Conservation (phyloP, 2,797 vertebrate species). For the Echiichthys vipera region DNA sequence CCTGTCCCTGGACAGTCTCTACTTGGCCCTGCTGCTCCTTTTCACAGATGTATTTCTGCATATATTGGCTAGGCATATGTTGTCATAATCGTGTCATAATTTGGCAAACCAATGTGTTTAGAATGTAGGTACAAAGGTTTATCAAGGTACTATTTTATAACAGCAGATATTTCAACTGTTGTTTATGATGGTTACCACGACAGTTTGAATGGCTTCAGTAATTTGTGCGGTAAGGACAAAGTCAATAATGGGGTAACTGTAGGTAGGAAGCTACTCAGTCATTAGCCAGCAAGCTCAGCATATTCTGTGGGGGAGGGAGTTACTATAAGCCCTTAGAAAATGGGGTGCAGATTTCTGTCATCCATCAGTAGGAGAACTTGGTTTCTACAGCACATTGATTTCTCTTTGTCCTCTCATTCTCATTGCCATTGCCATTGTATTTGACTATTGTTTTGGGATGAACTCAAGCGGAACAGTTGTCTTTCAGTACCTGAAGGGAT, state of each 20-base stretch:
- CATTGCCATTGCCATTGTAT: slow-evolving; percentile 35
- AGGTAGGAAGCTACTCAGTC: no score
- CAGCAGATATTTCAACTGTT: no score
- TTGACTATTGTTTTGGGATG: slow-evolving; percentile 45
- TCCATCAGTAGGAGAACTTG: slow-evolving; percentile 3
- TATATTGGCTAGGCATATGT: neutral
- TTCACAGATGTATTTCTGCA: neutral
- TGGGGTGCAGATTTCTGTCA: neutral
- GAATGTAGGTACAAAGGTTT: neutral
- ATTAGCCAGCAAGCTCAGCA: no score
- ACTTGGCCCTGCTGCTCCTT: neutral
- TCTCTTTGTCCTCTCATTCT: slow-evolving; percentile 27
- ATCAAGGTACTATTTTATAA: no score
- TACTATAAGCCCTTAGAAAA: neutral
- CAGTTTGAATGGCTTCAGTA: no score
- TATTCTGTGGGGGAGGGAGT: no score
- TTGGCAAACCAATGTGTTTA: neutral
- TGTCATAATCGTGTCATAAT: no score
- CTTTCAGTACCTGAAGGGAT: slow-evolving; percentile 53
- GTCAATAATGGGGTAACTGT: no score
- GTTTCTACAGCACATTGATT: slow-evolving; percentile 31
- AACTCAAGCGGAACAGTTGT: slow-evolving; percentile 22
- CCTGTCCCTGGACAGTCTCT: no score
- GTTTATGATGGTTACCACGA: no score
- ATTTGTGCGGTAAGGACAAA: no score